Evolutionary conservation across 2,888 invertebrate species (phyloP).

Genomic region (Dicyrtoma fusca): DNA sequence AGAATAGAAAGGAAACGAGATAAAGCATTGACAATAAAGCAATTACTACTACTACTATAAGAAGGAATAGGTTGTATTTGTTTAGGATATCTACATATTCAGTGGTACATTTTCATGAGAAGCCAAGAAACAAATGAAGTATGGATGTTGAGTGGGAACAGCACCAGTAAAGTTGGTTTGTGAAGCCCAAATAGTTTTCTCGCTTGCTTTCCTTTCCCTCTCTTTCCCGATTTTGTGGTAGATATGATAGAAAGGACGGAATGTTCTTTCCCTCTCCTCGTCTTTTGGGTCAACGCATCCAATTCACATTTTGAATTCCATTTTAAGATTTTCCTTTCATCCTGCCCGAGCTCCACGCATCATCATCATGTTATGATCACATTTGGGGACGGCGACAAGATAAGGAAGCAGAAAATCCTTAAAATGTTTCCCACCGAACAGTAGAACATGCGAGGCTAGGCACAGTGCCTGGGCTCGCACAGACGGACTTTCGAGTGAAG

Average conservation of each 20-base stretch:
- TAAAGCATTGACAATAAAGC: too few relatives aligned
- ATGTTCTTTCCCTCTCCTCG: not conserved
- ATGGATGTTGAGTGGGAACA: too few relatives aligned
- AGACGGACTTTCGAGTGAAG: conserved; percentile 3
- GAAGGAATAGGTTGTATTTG: too few relatives aligned
- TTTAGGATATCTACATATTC: too few relatives aligned
- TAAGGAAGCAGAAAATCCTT: not conserved
- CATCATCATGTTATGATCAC: not conserved
- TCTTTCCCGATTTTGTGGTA: not conserved
- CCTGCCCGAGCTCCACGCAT: not conserved
- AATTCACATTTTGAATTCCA: conserved; percentile 10
- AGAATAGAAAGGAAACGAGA: too few relatives aligned
- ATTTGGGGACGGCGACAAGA: not conserved
- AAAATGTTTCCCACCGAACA: conserved; percentile 1
- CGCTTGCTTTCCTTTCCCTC: not conserved
- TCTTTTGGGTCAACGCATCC: conserved; percentile 16
- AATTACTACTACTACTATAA: too few relatives aligned
- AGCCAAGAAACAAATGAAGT: too few relatives aligned
- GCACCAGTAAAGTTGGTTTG: too few relatives aligned
- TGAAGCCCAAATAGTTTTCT: too few relatives aligned
- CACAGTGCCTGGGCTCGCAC: too few relatives aligned
- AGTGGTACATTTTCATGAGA: too few relatives aligned
- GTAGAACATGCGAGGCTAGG: too few relatives aligned
- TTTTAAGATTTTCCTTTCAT: conserved; percentile 4
- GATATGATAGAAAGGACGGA: not conserved